Evolutionary conservation across 2,113 vertebrate genomes (phyloP).

Genomic region (Xenus cinereus): DNA sequence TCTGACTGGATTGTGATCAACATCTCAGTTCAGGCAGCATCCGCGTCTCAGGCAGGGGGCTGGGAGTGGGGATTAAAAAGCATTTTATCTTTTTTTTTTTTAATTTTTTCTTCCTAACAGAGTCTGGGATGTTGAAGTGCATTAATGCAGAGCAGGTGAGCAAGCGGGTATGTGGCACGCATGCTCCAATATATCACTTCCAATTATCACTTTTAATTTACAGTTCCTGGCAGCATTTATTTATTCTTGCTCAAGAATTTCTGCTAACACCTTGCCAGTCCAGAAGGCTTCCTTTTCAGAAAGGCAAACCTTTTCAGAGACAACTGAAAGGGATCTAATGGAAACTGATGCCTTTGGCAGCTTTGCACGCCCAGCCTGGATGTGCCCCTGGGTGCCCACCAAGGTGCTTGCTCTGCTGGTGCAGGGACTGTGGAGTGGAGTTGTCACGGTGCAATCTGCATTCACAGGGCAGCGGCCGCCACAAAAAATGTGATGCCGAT

Average conservation of each 20-base stretch:
- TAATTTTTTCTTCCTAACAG: neutral
- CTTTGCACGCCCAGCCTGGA: neutral
- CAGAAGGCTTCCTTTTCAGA: neutral
- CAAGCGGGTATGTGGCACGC: neutral
- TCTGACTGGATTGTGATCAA: neutral
- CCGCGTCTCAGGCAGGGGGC: neutral
- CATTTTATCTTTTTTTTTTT: neutral
- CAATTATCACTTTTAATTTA: conserved; percentile 46
- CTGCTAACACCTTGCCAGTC: neutral
- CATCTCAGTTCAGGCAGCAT: neutral
- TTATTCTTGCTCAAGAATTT: neutral
- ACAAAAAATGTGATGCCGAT: neutral
- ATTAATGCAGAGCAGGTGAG: neutral
- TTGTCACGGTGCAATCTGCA: neutral
- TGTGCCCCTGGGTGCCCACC: fast-evolving
- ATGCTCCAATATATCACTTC: neutral
- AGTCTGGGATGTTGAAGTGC: neutral
- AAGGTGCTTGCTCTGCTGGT: fast-evolving
- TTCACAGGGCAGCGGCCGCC: fast-evolving
- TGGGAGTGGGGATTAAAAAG: neutral
- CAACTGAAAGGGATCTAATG: neutral
- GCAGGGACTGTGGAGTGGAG: fast-evolving
- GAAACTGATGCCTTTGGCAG: neutral
- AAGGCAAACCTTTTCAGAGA: neutral
- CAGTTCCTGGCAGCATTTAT: neutral